Base-by-base conservation (phyloP, 2,888 invertebrate genomes). In the Stramonita haemastoma region DNA sequence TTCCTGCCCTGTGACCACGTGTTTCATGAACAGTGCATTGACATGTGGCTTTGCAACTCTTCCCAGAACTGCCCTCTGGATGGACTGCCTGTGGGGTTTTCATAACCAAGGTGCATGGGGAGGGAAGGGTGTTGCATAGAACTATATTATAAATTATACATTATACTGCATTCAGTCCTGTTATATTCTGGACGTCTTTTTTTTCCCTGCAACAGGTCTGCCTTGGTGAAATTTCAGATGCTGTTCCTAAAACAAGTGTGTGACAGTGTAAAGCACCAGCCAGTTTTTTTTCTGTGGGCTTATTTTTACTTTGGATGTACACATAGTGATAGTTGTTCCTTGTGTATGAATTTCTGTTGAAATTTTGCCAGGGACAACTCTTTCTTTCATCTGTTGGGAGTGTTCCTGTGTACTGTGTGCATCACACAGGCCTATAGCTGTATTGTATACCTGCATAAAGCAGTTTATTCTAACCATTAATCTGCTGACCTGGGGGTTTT, bases 1-100 rank as follows among this genome's bases (percentile, higher is more conserved):
- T 93, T 92, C 88, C 91, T 96, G 34, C 95, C 95, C 0, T 96
- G 96, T 92, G 91, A 92, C 17, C 96, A 96, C 90, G 93, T 92
- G 70, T 96, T 95, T 90, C 96, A 96, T 90, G 86, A 84, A n/a
- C 87, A 91, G 36, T 96, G 96, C 92, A 95, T 96, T 87, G 95
- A 95, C 86, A 93, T 92, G 92, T 96, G 95, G 95, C 91, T 96
- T 70, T 93, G 91, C 46, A 94, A 94, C 88, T 94, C 95, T 13
- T 95, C 95, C 0, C 90, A 92, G 90, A 95, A 95, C 91, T 96
- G 96, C 91, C 96, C 96, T 2, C 91, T 96, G 85, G 96, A 96
- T 91, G 95, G 95, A 34, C 91, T 95, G 89, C 94, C 95, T 22
- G 92, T 95, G 32, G 93, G 92, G 60, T 6, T 66, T 73, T 89